Evolutionary conservation across 37 sponge, comb jelly and placozoan species (phyloP).

Genomic region (Halisarca cf. caerulea): DNA sequence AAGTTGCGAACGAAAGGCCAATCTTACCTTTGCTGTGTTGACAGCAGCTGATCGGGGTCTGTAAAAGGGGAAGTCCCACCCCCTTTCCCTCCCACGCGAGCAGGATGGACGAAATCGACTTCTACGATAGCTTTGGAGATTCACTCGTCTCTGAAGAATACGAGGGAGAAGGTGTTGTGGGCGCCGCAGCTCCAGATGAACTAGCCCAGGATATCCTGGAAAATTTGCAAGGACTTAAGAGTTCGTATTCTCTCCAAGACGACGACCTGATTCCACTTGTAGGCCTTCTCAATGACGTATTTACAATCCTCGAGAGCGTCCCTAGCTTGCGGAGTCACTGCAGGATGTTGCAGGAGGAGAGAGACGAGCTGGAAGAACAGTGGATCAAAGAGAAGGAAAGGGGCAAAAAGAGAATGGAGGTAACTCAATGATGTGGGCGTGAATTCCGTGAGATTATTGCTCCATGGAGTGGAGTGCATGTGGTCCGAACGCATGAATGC

Average conservation of each 20-base stretch:
- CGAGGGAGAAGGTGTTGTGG: background rate
- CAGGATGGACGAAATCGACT: conserved; percentile 9
- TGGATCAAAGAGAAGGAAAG: conserved; percentile 74
- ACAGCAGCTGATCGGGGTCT: background rate
- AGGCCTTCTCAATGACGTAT: conserved; percentile 48
- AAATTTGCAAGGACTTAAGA: background rate
- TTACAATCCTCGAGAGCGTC: conserved; percentile 23
- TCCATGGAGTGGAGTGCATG: too few relatives aligned
- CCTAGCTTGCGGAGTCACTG: background rate
- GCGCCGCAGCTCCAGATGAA: background rate
- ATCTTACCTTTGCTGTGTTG: background rate
- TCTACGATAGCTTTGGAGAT: background rate
- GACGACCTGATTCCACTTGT: conserved; percentile 8
- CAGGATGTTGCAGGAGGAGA: conserved; percentile 20
- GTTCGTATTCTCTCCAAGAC: background rate
- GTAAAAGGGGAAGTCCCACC: background rate
- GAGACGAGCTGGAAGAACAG: conserved; percentile 54
- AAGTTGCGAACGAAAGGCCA: too few relatives aligned
- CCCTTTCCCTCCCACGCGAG: background rate
- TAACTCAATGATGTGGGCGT: too few relatives aligned
- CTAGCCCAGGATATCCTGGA: conserved; percentile 8
- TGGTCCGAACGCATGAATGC: too few relatives aligned
- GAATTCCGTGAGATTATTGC: too few relatives aligned
- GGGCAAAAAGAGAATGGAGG: conserved; percentile 21
- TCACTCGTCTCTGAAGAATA: background rate